Conservation (phyloP, 2,797 vertebrate genomes). For the Mastacembelus armatus region DNA sequence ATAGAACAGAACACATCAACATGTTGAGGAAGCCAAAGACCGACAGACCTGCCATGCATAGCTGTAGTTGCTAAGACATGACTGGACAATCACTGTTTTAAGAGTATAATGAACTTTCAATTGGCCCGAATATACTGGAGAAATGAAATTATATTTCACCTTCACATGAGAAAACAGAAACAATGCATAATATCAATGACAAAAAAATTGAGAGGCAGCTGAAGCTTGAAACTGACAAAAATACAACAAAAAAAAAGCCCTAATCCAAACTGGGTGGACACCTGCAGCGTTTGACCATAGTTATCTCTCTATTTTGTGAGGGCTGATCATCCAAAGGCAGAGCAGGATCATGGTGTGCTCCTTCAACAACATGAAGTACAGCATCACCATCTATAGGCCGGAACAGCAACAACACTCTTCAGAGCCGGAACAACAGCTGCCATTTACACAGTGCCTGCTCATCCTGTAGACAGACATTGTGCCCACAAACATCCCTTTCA, state of each 20-base stretch:
- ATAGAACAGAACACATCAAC: too few relatives aligned
- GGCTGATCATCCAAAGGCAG: conserved; percentile 26
- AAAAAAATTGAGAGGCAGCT: conserved; percentile 27
- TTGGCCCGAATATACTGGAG: conserved; percentile 4
- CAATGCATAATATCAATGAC: too few relatives aligned
- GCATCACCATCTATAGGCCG: conserved; percentile 76
- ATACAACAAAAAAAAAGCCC: conserved; percentile 41
- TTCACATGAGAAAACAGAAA: too few relatives aligned
- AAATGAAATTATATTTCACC: neutral
- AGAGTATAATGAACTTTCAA: neutral
- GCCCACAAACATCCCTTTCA: conserved; percentile 72
- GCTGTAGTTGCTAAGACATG: neutral
- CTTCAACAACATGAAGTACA: conserved; percentile 57
- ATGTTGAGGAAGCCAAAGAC: neutral
- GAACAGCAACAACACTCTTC: conserved; percentile 35
- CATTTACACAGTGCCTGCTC: conserved; percentile 59
- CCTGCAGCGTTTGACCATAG: conserved; percentile 57
- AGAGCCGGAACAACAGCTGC: conserved; percentile 51
- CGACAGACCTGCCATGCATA: neutral
- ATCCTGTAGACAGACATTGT: conserved; percentile 60
- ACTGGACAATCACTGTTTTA: conserved; percentile 1
- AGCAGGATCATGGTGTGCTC: neutral
- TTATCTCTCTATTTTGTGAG: conserved; percentile 36
- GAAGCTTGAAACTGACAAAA: conserved; percentile 27
- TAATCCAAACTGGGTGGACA: conserved; percentile 41